These are phyloP conservation scores for Drosophila kurseongensis DNA, from an alignment of 1,140 invertebrate genomes.

Conservation along the genomic window DNA sequence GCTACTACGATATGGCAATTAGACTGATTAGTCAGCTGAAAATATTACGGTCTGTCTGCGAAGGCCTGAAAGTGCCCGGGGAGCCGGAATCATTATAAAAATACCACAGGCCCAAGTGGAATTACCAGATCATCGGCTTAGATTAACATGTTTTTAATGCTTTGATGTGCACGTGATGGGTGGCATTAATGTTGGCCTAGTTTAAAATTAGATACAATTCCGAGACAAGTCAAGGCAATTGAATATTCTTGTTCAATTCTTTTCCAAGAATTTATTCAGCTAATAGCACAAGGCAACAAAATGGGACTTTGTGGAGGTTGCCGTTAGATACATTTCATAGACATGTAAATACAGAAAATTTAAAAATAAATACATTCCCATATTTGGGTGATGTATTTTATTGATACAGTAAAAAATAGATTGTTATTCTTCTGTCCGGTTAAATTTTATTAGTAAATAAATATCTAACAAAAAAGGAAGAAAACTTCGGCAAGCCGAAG, in stretches of 20 bases:
- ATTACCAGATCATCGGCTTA: constrained; percentile 14
- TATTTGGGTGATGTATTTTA: too few species aligned
- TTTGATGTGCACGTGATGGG: neutral
- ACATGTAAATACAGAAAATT: too few species aligned
- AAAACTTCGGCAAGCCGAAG: too few species aligned
- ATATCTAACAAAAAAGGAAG: too few species aligned
- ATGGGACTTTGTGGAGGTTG: too few species aligned
- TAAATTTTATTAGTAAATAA: too few species aligned
- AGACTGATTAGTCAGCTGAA: constrained; percentile 45
- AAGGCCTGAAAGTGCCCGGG: constrained; percentile 7
- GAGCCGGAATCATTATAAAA: constrained; percentile 12
- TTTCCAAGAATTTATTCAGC: neutral
- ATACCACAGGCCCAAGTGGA: neutral
- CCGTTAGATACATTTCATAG: too few species aligned
- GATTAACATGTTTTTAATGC: constrained; percentile 1
- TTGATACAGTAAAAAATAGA: too few species aligned
- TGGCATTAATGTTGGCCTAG: neutral
- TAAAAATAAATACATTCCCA: too few species aligned
- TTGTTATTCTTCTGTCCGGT: too few species aligned
- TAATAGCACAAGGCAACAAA: too few species aligned
- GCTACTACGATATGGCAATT: constrained; percentile 39
- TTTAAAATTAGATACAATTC: neutral
- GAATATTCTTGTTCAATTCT: neutral
- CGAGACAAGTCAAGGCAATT: neutral
- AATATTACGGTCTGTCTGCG: constrained; percentile 14